These are phyloP conservation scores for Sphaerophoria taeniata DNA, from an alignment of 2,888 invertebrate genomes.

Conservation along the genomic window DNA sequence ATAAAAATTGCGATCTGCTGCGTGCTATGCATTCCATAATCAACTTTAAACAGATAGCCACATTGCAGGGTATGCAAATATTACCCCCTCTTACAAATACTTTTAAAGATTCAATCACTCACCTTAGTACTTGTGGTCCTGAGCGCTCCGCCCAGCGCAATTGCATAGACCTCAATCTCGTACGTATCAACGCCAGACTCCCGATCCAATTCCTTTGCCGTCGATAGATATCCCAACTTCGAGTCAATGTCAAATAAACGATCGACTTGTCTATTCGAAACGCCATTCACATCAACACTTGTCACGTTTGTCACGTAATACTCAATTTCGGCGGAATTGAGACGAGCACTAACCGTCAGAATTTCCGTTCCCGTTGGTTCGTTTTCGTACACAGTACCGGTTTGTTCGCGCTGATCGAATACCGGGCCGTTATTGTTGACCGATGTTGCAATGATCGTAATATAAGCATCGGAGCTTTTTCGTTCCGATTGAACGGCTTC, in stretches of 20 bases:
- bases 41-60: constrained; percentile 10
- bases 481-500: constrained; percentile 95
- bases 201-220: constrained; percentile 91
- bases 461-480: constrained; percentile 93
- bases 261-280: constrained; percentile 88
- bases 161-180: constrained; percentile 93
- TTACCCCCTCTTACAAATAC: neutral
- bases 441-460: constrained; percentile 90
- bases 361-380: constrained; percentile 94
- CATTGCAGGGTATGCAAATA: constrained; percentile 26
- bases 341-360: constrained; percentile 90
- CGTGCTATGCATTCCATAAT: constrained; percentile 44
- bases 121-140: constrained; percentile 93
- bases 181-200: constrained; percentile 92
- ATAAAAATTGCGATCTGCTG: constrained; percentile 34
- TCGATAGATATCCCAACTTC: constrained; percentile 93
- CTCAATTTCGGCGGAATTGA: constrained; percentile 88
- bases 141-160: constrained; percentile 88
- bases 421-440: constrained; percentile 83
- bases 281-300: constrained; percentile 74
- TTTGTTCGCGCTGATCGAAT: constrained; percentile 87
- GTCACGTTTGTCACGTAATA: constrained; percentile 96
- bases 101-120: constrained; percentile 79
- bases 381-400: constrained; percentile 94
- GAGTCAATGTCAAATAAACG: constrained; percentile 96